A percentile compares a stretch with the other conserved stretches of the same genome.
These are phyloP conservation scores for Pterocles orientalis DNA, from an alignment of 2,113 vertebrate species.

Conservation along the genomic window DNA sequence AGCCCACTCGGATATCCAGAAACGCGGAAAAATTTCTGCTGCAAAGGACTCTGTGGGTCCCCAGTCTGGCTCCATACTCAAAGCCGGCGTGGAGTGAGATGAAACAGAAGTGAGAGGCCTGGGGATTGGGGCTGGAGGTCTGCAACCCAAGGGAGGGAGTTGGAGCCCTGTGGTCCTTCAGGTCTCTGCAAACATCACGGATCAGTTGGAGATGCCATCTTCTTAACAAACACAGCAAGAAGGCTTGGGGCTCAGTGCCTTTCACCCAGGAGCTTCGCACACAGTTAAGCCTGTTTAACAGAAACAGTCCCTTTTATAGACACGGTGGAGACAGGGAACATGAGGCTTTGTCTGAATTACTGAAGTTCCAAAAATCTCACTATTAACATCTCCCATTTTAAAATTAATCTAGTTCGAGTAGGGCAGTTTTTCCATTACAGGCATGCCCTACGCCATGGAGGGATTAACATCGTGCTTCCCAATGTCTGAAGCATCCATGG, in stretches of 20 bases:
- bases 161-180: not conserved
- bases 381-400: not conserved
- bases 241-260: not conserved
- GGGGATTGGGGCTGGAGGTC: not conserved
- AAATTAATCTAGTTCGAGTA: not conserved
- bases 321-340: not conserved
- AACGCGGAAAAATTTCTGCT: not conserved
- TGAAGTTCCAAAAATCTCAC: not conserved
- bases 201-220: not conserved
- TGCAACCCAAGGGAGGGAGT: not conserved
- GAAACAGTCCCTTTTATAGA: not conserved
- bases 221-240: not conserved
- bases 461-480: rapidly evolving
- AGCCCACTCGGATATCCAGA: not conserved
- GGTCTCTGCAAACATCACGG: not conserved
- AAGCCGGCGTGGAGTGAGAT: not conserved
- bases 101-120: not conserved
- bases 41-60: not conserved
- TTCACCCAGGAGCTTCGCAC: not conserved
- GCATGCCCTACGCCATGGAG: not conserved
- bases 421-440: not conserved
- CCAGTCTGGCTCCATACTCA: not conserved
- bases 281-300: not conserved
- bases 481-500: not conserved
- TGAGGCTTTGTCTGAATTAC: not conserved